Evolutionary conservation across 2,888 invertebrate species (phyloP), one percentile per base, ranked within the genome.

Genomic region (Lasiommata megera): DNA sequence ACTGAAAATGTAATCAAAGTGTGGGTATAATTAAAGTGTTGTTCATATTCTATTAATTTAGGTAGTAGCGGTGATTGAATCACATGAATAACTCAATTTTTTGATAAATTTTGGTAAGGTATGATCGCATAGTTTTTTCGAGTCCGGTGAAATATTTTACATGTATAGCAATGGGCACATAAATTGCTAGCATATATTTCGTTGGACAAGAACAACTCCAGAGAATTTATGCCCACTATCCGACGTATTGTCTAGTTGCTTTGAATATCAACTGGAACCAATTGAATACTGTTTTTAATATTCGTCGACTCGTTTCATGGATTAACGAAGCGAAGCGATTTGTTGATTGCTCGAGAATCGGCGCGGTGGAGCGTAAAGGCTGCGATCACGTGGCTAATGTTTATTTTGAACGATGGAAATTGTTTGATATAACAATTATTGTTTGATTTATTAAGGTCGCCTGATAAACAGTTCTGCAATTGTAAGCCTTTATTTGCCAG

Each of bases 291-390:
- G 48, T 34, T 53, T 44, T 58, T 29, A 53, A 59, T 52, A 43
- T 29, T 52, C 51, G 14, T 34, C 16, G 29, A 53, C 23, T 56
- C 18, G 47, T 58, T 54, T 57, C 52, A 50, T 48, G 52, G 56
- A 60, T 54, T 54, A 60, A 62, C 56, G 60, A 57, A 52, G 60
- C 62, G 60, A 47, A 57, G 53, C 62, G 60, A 57, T 57, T 48
- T 31, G 47, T 46, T 62, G 54, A 62, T 60, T 54, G 56, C 41
- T 28, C 14, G 46, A 51, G 29, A 12, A 38, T 11, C 31, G 31
- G 12, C 46, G 51, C 60, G 34, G 40, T 57, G 51, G 46, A 51
- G 60, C 62, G 62, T 56, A 38, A 60, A 62, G 47, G 60, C 44
- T 57, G 12, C 48, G 52, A 53, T 60, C 56, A 53, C 52, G 57